These are phyloP conservation scores for Ammodytes dubius DNA, from an alignment of 2,113 vertebrate species.

Conservation along the genomic window DNA sequence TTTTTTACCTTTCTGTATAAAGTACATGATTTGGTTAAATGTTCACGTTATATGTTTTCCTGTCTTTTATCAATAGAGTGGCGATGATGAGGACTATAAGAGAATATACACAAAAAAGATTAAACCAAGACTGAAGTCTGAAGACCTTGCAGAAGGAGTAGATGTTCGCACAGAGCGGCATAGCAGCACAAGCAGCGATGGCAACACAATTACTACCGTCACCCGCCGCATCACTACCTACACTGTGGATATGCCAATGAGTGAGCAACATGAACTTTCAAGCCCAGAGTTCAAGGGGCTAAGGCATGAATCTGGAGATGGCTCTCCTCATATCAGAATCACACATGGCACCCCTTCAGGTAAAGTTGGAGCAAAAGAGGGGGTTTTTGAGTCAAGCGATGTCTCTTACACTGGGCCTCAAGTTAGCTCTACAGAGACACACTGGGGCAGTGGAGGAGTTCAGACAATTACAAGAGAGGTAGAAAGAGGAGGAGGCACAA, in stretches of 20 bases:
- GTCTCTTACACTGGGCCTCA: conserved; percentile 73
- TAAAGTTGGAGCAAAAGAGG: conserved; percentile 71
- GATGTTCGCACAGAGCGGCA: conserved; percentile 88
- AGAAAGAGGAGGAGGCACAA: conserved; percentile 62
- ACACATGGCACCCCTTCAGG: conserved; percentile 74
- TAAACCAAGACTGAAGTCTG: conserved; percentile 92
- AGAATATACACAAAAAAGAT: conserved; percentile 96
- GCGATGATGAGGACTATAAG: conserved; percentile 93
- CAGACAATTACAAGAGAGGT: conserved; percentile 66
- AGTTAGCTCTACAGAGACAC: conserved; percentile 72
- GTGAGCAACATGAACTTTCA: conserved; percentile 84
- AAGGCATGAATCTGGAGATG: conserved; percentile 80
- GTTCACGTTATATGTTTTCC: not conserved
- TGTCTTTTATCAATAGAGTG: conserved; percentile 85
- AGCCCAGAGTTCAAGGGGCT: conserved; percentile 87
- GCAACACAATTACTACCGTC: conserved; percentile 90
- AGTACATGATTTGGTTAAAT: conserved; percentile 4
- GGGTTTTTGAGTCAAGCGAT: conserved; percentile 75
- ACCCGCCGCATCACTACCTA: conserved; percentile 94
- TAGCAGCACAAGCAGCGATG: conserved; percentile 91
- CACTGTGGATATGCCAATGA: conserved; percentile 91
- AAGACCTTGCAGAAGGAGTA: conserved; percentile 88
- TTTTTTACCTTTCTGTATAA: conserved; percentile 2
- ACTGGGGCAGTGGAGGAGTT: conserved; percentile 65
- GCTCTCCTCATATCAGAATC: conserved; percentile 73